Base-by-base conservation (phyloP, 2,888 invertebrate species). In the Pharmacophagus antenor region DNA sequence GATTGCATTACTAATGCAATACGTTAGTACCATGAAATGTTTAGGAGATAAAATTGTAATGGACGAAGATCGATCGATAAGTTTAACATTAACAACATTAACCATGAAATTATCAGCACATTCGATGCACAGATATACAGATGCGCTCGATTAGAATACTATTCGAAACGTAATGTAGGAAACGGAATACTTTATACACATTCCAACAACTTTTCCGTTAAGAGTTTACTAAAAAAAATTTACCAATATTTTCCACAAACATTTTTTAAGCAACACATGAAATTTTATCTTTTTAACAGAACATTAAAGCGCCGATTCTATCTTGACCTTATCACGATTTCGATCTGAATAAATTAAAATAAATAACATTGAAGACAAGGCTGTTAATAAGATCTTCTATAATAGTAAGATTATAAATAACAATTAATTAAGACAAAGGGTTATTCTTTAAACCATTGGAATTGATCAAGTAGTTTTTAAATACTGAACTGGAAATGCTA, bases 361-460 rank as follows among this genome's bases (percentile, higher is more conserved):
- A 46, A 55, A 59, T 50, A 50, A 46, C 41, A 77, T 76, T 72
- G 62, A 68, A 66, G 72, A 69, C 59, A 63, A n/a, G n/a, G n/a
- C 68, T 68, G 76, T 15, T 37, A n/a, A 37, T n/a, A 37, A 37
- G n/a, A 37, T n/a, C 5, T n/a, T 37, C 4, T 37, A n/a, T 37
- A 37, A 37, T 37, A n/a, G n/a, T n/a, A 37, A n/a, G 37, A 15
- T 37, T 37, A 37, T 37, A 37, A 37, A 37, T 37, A 37, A 37
- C 37, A n/a, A n/a, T 1, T 37, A 37, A 37, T 37, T 37, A n/a
- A 37, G 2, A 37, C n/a, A 37, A 37, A n/a, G 0, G 37, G 3
- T n/a, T n/a, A 4, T 37, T 37, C 5, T 15, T n/a, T 37, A 5
- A 37, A 37, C 15, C 4, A 15, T 37, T 2, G n/a, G 3, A n/a